Conservation (phyloP, 2,888 invertebrate genomes). For the Campopleginae sp. region DNA sequence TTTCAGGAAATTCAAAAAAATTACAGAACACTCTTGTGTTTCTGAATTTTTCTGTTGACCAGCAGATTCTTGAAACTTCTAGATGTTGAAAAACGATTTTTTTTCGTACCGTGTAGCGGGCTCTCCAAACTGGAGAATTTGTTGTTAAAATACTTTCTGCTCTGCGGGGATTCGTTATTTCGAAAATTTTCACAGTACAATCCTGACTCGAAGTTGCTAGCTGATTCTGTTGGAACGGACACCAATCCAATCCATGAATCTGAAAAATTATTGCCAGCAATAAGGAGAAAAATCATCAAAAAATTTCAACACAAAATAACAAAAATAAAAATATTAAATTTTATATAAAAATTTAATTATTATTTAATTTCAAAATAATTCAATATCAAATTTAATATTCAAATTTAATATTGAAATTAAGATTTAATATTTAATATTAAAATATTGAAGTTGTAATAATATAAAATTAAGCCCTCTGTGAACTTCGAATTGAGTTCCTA, state of each 20-base stretch:
- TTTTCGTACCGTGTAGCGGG: conserved; percentile 90
- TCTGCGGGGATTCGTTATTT: conserved; percentile 93
- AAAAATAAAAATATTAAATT: too few species aligned
- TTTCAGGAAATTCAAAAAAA: neutral
- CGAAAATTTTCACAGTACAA: conserved; percentile 97
- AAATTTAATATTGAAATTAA: too few species aligned
- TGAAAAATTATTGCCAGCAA: conserved; percentile 81
- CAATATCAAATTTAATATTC: too few species aligned
- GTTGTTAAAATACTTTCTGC: conserved; percentile 94
- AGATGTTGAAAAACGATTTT: neutral
- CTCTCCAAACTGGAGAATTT: conserved; percentile 96
- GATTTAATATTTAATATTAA: too few species aligned
- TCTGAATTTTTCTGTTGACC: neutral
- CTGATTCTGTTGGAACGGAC: conserved; percentile 93
- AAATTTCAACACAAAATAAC: neutral
- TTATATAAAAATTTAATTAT: too few species aligned
- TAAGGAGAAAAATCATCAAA: neutral
- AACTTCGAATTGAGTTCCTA: too few species aligned
- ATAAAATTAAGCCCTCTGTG: too few species aligned
- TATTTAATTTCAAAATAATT: too few species aligned
- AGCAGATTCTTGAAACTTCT: neutral
- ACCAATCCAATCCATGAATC: conserved; percentile 98
- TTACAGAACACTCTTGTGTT: too few species aligned
- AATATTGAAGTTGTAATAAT: too few species aligned
- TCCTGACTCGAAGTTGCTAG: conserved; percentile 97